phyloP scores from a whole-genome alignment of 1,140 invertebrate species.

The Lordiphosa stackelbergi region DNA sequence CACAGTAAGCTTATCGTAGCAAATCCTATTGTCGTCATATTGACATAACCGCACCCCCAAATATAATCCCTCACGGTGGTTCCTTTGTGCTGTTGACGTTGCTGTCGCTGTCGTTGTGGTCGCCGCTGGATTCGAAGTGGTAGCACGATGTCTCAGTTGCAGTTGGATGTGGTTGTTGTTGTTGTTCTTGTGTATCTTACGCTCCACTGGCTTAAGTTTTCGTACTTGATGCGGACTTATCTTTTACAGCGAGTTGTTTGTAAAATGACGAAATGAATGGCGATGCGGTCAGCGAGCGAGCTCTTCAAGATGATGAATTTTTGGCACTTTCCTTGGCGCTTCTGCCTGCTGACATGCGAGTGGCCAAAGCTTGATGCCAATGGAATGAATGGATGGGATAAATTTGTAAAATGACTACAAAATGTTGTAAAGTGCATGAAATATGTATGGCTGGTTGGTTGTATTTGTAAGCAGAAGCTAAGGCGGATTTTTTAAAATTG shows the following conservation, averaged over 20 bases:
- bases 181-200: slow-evolving; percentile 53
- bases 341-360: slow-evolving; percentile 2
- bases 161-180: slow-evolving; percentile 16
- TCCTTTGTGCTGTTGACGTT: slow-evolving; percentile 40
- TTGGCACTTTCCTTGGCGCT: slow-evolving; percentile 1
- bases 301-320: slow-evolving; percentile 26
- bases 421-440: slow-evolving; percentile 6
- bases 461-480: too few relatives aligned
- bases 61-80: slow-evolving; percentile 27
- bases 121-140: slow-evolving; percentile 14
- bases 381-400: slow-evolving; percentile 7
- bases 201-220: slow-evolving; percentile 67
- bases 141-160: slow-evolving; percentile 15
- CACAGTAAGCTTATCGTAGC: slow-evolving; percentile 59
- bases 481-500: too few relatives aligned
- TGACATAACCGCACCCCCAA: slow-evolving; percentile 66
- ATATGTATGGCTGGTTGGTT: neutral
- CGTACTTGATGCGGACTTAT: slow-evolving; percentile 66
- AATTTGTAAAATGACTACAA: slow-evolving; percentile 6
- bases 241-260: slow-evolving; percentile 69
- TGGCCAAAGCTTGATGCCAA: slow-evolving; percentile 4
- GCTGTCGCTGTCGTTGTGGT: slow-evolving; percentile 39
- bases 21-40: slow-evolving; percentile 74
- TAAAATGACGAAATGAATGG: slow-evolving; percentile 71
- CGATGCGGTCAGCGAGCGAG: slow-evolving; percentile 54